phyloP scores from a whole-genome alignment of 1,140 invertebrate genomes.

The Dufourea novaeangliae region DNA sequence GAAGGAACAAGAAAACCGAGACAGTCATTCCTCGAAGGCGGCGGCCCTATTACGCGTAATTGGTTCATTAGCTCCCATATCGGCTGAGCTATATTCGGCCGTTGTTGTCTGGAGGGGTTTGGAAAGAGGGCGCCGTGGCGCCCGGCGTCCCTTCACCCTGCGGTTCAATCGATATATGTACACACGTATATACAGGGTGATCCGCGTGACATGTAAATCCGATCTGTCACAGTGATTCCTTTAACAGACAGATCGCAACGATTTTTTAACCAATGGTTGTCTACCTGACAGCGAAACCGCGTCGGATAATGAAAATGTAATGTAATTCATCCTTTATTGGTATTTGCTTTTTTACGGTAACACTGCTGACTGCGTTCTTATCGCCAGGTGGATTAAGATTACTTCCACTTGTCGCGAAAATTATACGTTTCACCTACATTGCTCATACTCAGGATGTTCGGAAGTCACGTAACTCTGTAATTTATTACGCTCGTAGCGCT shows the following conservation, averaged over 20 bases:
- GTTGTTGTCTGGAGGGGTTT: conserved; percentile 51
- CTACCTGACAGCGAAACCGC: too few species aligned
- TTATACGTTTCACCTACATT: background rate
- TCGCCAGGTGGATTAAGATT: background rate
- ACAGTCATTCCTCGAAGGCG: conserved; percentile 59
- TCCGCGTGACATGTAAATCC: background rate
- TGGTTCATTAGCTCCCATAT: conserved; percentile 69
- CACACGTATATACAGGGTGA: conserved; percentile 25
- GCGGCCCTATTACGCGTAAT: conserved; percentile 66
- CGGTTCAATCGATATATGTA: conserved; percentile 52
- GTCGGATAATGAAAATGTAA: too few species aligned
- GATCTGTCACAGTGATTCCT: background rate
- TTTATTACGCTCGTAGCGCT: too few species aligned
- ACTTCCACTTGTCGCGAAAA: background rate
- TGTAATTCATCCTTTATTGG: background rate
- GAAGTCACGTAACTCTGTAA: background rate
- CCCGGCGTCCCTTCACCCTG: conserved; percentile 51
- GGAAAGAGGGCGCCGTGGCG: conserved; percentile 50
- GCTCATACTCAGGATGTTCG: background rate
- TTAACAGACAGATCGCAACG: too few species aligned
- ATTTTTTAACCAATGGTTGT: too few species aligned
- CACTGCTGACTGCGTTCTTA: background rate
- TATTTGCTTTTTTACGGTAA: background rate
- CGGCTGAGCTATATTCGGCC: conserved; percentile 56
- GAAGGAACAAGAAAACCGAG: conserved; percentile 55